phyloP scores from a whole-genome alignment of 1,140 invertebrate genomes.

The Zaprionus inermis region DNA sequence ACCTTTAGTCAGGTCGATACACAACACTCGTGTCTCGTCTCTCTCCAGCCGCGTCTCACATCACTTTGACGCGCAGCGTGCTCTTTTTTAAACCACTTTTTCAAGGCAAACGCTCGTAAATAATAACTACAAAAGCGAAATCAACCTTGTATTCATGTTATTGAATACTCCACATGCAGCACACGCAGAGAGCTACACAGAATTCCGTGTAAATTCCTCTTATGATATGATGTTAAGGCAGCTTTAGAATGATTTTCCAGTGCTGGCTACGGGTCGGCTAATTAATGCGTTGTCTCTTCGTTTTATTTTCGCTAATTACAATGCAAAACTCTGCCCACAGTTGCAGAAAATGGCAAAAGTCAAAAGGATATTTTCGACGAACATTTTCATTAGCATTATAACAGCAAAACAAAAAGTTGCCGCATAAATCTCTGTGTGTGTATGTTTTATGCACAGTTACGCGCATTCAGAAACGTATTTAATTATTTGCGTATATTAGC shows the following conservation, averaged over 20 bases:
- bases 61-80: conserved; percentile 14
- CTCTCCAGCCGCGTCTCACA: conserved; percentile 19
- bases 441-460: conserved; percentile 46
- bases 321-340: conserved; percentile 10
- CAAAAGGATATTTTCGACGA: conserved; percentile 7
- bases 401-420: conserved; percentile 41
- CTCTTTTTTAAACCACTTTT: conserved; percentile 12
- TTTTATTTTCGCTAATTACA: conserved; percentile 34
- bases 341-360: background rate
- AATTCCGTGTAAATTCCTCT: background rate
- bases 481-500: conserved; percentile 30
- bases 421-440: conserved; percentile 46
- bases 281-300: conserved; percentile 65
- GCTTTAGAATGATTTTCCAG: conserved; percentile 10
- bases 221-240: too few relatives aligned
- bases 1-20: too few relatives aligned
- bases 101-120: conserved; percentile 38
- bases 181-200: background rate
- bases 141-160: conserved; percentile 2
- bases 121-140: conserved; percentile 40
- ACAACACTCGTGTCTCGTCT: too few relatives aligned
- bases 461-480: conserved; percentile 24
- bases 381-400: conserved; percentile 62
- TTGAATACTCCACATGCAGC: background rate
- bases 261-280: conserved; percentile 40